Evolutionary conservation across 2,113 vertebrate species (phyloP), one percentile per base, ranked within the genome.

Genomic region (Bufo bufo): DNA sequence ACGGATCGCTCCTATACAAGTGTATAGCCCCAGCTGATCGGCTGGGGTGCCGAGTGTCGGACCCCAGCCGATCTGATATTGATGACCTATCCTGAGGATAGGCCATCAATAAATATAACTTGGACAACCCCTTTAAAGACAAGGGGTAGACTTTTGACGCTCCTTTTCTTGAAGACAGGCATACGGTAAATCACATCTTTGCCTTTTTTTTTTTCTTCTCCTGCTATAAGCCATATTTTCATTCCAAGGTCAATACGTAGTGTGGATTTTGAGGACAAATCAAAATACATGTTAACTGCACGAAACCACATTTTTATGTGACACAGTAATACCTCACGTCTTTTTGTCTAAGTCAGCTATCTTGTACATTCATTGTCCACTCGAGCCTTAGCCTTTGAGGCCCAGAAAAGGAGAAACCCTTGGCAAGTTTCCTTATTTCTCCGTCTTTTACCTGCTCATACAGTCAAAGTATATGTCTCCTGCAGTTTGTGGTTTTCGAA

Each of bases 241-340:
- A 86, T 86, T 86, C 85, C 85, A 86, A 79, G 79, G 75, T 78
- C 58, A 85, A 59, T 85, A 56, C 72, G 56, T 85, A 59, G 49
- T 63, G 59, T 79, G 85, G 58, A 77, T 66, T 86, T 79, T 86
- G 14, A 86, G 85, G 74, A 86, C 85, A 79, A 17, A 54, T 86
- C 47, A 66, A 69, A 79, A 77, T 86, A 78, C 74, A 86, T 59
- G 56, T n/a, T 52, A 77, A 49, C 72, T 16, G 56, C 84, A 85
- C 17, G 84, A 85, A 85, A 63, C 75, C 61, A 78, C 74, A 79
- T 85, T 77, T 85, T 85, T 77, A 77, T 77, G 58, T 61, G 84
- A 77, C 63, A 33, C 84, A 63, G 56, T 77, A 85, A 85, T 85
- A 77, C 77, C 49, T 80, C 59, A 54, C 23, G 2, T 23, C 75